These are phyloP conservation scores for Origma solitaria DNA, from an alignment of 2,113 vertebrate species.

Conservation along the genomic window DNA sequence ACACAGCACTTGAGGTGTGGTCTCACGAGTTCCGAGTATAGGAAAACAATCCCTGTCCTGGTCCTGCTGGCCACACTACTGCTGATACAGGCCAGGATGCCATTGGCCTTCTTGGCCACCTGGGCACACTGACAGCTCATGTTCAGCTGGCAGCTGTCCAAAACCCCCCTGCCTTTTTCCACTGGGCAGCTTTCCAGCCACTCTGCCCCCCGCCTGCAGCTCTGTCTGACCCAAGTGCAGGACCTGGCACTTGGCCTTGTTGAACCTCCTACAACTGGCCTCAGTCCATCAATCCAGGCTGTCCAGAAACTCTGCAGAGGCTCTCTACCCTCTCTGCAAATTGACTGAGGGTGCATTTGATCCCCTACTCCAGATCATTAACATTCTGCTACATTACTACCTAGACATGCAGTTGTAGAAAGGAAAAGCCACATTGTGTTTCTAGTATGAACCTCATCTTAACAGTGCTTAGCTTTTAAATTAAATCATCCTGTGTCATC, in stretches of 20 bases:
- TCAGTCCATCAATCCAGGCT: fast-evolving
- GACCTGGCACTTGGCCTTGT: neutral
- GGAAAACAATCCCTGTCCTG: neutral
- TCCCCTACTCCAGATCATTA: neutral
- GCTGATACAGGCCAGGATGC: neutral
- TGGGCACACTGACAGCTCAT: neutral
- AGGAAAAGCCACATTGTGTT: neutral
- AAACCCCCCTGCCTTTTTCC: neutral
- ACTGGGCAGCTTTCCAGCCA: neutral
- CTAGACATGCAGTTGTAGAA: neutral
- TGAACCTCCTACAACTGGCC: fast-evolving
- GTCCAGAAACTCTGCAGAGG: neutral
- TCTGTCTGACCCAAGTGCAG: neutral
- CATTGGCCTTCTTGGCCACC: neutral
- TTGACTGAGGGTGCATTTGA: neutral
- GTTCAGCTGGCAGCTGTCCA: fast-evolving
- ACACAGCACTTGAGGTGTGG: fast-evolving
- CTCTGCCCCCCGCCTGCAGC: neutral
- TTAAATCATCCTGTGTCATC: neutral
- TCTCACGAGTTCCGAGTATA: neutral
- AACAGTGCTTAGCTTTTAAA: neutral
- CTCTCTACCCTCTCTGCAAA: neutral
- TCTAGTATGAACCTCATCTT: neutral
- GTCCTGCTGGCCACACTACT: neutral
- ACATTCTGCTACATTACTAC: neutral